Evolutionary conservation across 2,888 invertebrate genomes (phyloP).

Genomic region (Steinernema hermaphroditum): DNA sequence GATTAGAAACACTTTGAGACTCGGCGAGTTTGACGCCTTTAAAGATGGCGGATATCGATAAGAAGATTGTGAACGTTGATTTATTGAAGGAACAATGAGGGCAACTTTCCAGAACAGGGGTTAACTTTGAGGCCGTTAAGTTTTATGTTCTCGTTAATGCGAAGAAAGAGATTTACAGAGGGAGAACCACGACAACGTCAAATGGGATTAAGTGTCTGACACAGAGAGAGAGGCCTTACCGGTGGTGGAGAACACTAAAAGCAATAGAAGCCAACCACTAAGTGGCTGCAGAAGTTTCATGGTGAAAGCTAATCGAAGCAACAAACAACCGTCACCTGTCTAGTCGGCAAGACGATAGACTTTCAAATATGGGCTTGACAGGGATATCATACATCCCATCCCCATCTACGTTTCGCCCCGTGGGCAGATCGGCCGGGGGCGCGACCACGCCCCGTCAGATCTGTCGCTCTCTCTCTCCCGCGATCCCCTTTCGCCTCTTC

Average conservation of each 20-base stretch:
- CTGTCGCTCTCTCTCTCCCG: conserved; percentile 1
- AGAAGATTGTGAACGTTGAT: not conserved
- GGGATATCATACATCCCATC: conserved; percentile 31
- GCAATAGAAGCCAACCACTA: conserved; percentile 11
- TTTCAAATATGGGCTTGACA: conserved; percentile 29
- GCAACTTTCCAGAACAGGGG: not conserved
- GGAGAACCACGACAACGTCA: not conserved
- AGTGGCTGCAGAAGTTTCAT: conserved; percentile 17
- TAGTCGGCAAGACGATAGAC: conserved; percentile 31
- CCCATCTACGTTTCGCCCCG: conserved; percentile 31
- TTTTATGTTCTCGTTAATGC: not conserved
- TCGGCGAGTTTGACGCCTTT: conserved; percentile 22
- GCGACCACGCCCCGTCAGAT: conserved; percentile 29
- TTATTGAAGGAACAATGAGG: conserved; percentile 26
- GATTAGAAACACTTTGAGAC: conserved; percentile 25
- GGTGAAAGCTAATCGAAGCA: conserved; percentile 18
- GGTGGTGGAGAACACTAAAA: not conserved
- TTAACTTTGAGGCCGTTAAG: not conserved
- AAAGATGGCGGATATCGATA: not conserved
- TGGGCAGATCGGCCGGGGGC: conserved; percentile 31
- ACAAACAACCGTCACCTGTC: conserved; percentile 27
- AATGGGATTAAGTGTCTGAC: not conserved
- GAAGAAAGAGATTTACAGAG: not conserved
- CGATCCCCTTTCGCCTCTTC: conserved; percentile 22
- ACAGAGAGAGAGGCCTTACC: not conserved